These are phyloP conservation scores for Lutraria rhynchaena DNA, from an alignment of 1,140 invertebrate species.

Conservation along the genomic window DNA sequence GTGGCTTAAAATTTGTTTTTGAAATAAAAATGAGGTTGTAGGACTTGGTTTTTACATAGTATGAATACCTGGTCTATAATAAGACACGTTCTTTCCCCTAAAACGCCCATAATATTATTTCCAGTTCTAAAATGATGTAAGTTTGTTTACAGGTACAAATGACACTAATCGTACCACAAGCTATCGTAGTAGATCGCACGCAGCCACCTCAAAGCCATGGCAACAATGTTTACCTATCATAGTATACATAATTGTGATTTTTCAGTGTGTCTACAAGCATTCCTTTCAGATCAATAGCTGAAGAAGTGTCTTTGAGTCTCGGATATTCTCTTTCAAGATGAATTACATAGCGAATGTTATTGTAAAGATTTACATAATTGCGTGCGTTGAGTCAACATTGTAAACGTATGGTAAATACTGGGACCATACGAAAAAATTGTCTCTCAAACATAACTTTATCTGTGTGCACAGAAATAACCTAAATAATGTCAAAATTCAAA, in stretches of 20 bases:
- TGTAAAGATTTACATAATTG: conserved; percentile 27
- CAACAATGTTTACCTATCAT: not conserved
- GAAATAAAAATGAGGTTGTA: too few species aligned
- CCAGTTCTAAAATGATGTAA: too few species aligned
- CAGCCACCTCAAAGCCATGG: not conserved
- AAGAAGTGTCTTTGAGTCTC: not conserved
- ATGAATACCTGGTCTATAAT: too few species aligned
- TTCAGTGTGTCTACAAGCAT: not conserved
- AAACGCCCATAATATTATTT: too few species aligned
- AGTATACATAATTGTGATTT: not conserved
- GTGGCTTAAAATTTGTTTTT: too few species aligned
- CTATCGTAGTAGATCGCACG: not conserved
- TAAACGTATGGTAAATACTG: not conserved
- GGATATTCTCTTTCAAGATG: not conserved
- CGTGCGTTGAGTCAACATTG: not conserved
- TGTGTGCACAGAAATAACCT: conserved; percentile 36
- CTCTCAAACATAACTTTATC: conserved; percentile 26
- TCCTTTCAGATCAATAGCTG: not conserved
- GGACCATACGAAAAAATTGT: conserved; percentile 1
- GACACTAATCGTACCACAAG: not conserved
- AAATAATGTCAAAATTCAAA: conserved; percentile 57
- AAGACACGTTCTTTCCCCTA: too few species aligned
- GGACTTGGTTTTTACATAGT: too few species aligned
- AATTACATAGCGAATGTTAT: conserved; percentile 1
- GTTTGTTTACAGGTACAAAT: too few species aligned